These are phyloP conservation scores for Chrysotoxum bicinctum DNA, from an alignment of 2,888 invertebrate species.

Conservation along the genomic window DNA sequence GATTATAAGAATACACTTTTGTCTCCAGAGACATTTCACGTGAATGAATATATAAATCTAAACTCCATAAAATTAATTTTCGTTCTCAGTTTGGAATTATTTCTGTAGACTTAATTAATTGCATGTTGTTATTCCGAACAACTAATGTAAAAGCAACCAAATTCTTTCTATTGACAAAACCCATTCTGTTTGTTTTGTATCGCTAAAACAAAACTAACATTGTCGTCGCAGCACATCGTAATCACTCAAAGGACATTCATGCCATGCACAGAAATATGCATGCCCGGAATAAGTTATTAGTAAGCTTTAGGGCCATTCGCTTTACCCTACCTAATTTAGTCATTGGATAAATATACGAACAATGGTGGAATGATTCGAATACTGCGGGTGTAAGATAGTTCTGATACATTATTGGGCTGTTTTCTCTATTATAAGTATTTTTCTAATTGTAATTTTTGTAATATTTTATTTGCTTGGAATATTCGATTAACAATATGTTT, in stretches of 20 bases:
- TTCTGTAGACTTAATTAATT: conserved; percentile 38
- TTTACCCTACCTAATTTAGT: too few species aligned
- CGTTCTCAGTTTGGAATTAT: neutral
- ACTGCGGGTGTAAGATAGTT: too few species aligned
- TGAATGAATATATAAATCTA: conserved; percentile 5
- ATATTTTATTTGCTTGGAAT: too few species aligned
- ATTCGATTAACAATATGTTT: too few species aligned
- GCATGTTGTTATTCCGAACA: conserved; percentile 60
- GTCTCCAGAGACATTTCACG: neutral
- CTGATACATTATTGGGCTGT: too few species aligned
- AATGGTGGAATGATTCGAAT: too few species aligned
- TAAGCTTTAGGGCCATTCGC: too few species aligned
- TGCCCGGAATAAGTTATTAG: neutral
- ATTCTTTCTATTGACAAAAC: conserved; percentile 3
- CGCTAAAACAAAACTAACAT: neutral
- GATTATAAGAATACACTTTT: neutral
- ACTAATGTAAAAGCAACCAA: conserved; percentile 20
- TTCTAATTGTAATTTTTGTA: too few species aligned
- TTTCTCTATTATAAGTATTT: too few species aligned
- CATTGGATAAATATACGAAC: too few species aligned
- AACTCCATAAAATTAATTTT: conserved; percentile 13
- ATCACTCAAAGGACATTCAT: conserved; percentile 1
- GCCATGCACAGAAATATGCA: conserved; percentile 4
- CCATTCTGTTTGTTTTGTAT: neutral
- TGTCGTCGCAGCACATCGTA: neutral